phyloP scores from a whole-genome alignment of 2,113 vertebrate genomes.

The Chionodraco myersi region DNA sequence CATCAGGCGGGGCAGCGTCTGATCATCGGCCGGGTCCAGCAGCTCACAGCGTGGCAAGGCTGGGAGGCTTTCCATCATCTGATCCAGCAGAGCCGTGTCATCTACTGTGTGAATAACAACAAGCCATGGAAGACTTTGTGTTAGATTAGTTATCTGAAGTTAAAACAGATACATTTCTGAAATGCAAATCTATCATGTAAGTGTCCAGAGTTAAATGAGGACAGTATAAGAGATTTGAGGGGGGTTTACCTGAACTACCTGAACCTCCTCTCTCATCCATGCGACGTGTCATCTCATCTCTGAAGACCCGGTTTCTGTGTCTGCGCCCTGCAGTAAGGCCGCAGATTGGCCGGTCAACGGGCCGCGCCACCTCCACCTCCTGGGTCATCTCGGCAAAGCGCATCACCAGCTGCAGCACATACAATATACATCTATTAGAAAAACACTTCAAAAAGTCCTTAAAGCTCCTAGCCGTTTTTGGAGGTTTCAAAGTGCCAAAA shows the following conservation, averaged over 20 bases:
- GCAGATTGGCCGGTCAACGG: constrained; percentile 88
- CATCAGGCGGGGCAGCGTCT: constrained; percentile 88
- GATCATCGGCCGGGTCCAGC: constrained; percentile 89
- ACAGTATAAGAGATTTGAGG: not conserved
- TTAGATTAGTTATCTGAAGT: not conserved
- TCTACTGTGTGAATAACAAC: constrained; percentile 56
- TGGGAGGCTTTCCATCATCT: constrained; percentile 89
- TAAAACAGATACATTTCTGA: not conserved
- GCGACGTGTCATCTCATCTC: constrained; percentile 84
- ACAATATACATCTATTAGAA: not conserved
- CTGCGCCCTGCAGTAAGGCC: constrained; percentile 90
- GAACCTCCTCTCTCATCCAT: constrained; percentile 87
- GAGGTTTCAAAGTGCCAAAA: too few species aligned
- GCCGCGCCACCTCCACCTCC: constrained; percentile 94
- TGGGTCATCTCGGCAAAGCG: constrained; percentile 98
- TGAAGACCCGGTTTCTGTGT: constrained; percentile 88
- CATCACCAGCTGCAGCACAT: constrained; percentile 91
- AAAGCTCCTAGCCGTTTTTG: not conserved
- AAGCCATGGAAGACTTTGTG: not conserved
- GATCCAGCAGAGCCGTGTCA: constrained; percentile 70
- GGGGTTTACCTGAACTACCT: constrained; percentile 78
- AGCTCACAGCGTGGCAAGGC: constrained; percentile 89
- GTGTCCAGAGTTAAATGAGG: not conserved
- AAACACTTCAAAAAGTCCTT: not conserved
- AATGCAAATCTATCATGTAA: not conserved